phyloP scores from a whole-genome alignment of 2,797 vertebrate genomes.

The Peromyscus attwateri region DNA sequence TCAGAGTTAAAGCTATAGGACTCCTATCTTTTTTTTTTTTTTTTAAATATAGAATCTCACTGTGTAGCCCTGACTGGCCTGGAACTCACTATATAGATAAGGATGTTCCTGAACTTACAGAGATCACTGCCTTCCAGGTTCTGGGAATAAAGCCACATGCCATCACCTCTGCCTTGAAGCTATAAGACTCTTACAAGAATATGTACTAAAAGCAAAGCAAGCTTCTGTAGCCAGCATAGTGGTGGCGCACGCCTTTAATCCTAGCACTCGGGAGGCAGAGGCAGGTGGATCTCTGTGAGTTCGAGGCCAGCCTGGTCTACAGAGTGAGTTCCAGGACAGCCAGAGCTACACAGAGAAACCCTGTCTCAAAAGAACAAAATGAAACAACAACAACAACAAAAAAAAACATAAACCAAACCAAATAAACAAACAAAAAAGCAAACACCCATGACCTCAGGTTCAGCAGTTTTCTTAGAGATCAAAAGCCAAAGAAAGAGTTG shows the following conservation, averaged over 20 bases:
- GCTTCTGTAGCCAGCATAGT: neutral
- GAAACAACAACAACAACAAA: neutral
- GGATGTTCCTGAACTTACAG: neutral
- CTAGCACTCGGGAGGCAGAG: neutral
- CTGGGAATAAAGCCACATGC: neutral
- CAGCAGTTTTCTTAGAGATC: neutral
- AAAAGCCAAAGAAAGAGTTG: neutral
- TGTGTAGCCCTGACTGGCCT: neutral
- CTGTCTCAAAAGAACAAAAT: neutral
- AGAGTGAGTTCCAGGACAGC: neutral
- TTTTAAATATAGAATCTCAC: neutral
- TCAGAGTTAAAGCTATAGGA: neutral
- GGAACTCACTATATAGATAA: neutral
- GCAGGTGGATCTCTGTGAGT: neutral
- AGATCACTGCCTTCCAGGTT: neutral
- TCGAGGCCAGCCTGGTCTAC: neutral
- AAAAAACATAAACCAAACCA: neutral
- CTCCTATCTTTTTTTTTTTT: neutral
- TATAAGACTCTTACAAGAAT: neutral
- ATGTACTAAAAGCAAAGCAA: neutral
- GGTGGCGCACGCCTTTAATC: neutral
- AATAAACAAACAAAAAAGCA: neutral
- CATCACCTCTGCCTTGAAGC: neutral
- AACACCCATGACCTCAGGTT: neutral
- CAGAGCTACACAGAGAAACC: neutral